Conservation (phyloP, 2,888 invertebrate species). For the Horisme vitalbata region DNA sequence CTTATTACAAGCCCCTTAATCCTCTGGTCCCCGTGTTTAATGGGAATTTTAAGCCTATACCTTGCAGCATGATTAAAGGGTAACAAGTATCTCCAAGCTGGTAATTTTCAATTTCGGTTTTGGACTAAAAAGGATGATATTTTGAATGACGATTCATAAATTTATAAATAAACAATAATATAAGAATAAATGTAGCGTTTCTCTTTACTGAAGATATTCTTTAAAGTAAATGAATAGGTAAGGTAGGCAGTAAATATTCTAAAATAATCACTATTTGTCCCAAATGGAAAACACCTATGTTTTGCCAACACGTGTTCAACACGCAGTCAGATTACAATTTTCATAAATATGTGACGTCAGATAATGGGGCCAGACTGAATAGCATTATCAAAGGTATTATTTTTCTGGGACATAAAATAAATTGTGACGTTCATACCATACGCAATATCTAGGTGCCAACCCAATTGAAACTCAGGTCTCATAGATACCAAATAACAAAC, state of each 20-base stretch:
- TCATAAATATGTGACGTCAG: conserved; percentile 11
- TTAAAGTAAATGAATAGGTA: too few relatives aligned
- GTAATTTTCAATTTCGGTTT: too few relatives aligned
- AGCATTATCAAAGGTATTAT: conserved; percentile 5
- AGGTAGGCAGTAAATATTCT: background rate
- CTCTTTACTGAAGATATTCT: too few relatives aligned
- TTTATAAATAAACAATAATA: too few relatives aligned
- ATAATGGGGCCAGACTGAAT: conserved; percentile 1
- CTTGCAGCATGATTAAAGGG: too few relatives aligned
- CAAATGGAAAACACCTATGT: conserved; percentile 9
- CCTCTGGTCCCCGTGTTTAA: conserved; percentile 1
- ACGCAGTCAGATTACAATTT: conserved; percentile 2
- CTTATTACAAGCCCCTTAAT: conserved; percentile 19
- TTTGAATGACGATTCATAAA: too few relatives aligned
- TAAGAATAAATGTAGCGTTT: too few relatives aligned
- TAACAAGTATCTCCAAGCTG: too few relatives aligned
- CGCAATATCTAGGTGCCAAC: too few relatives aligned
- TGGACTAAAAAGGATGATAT: too few relatives aligned
- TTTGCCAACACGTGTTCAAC: conserved; percentile 3
- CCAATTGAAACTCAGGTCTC: too few relatives aligned
- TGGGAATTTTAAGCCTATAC: conserved; percentile 1
- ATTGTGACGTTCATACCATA: conserved; percentile 1
- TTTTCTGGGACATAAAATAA: conserved; percentile 1
- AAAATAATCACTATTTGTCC: conserved; percentile 6
- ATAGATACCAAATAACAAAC: too few relatives aligned